These are phyloP conservation scores for Macropis europaea DNA, from an alignment of 2,888 invertebrate species.

Conservation along the genomic window DNA sequence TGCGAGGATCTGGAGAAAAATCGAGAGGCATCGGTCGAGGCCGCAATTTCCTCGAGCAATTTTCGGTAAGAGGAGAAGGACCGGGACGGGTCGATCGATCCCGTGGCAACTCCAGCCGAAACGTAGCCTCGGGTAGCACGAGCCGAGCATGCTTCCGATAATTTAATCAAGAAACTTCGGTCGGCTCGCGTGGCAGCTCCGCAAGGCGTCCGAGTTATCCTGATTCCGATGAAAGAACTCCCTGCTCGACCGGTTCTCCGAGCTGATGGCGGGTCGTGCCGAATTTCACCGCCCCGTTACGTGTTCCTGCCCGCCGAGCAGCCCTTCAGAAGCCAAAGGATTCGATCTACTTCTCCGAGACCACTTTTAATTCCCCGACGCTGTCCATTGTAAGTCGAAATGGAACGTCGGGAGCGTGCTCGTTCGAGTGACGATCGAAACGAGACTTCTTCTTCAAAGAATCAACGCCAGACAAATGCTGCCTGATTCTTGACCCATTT, in stretches of 20 bases:
- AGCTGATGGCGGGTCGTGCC: neutral
- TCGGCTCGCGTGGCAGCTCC: conserved; percentile 24
- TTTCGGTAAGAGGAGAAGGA: neutral
- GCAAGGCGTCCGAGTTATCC: conserved; percentile 9
- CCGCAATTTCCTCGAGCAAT: neutral
- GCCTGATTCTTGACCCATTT: neutral
- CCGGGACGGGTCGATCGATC: conserved; percentile 35
- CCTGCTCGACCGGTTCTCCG: neutral
- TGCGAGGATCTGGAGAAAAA: too few relatives aligned
- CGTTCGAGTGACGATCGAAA: neutral
- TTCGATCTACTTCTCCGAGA: neutral
- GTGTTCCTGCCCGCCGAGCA: too few relatives aligned
- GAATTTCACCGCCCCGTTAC: neutral
- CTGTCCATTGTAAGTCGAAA: neutral
- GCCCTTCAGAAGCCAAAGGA: neutral
- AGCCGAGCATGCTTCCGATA: conserved; percentile 43
- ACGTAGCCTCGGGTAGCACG: conserved; percentile 27
- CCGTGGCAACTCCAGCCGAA: conserved; percentile 14
- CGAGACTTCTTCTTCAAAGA: neutral
- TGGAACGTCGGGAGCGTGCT: neutral
- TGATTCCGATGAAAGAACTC: neutral
- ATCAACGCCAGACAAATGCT: neutral
- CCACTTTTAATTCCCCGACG: conserved; percentile 17
- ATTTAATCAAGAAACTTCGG: conserved; percentile 63
- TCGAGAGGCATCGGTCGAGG: too few relatives aligned